Base-by-base conservation (phyloP, 2,797 vertebrate genomes). In the Chrosomus eos region DNA sequence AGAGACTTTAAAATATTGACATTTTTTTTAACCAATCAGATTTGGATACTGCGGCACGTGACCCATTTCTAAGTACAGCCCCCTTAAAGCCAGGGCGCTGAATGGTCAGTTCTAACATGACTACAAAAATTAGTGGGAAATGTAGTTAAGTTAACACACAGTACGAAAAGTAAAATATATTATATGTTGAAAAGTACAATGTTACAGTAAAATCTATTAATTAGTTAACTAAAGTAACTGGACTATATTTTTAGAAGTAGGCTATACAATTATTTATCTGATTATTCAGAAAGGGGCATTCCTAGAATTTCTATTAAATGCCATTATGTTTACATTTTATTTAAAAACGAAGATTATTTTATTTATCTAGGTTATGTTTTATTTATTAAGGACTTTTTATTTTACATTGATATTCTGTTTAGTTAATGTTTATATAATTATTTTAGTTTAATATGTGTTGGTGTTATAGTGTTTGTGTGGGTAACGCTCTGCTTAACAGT, bases 1-100 rank as follows among this genome's bases (percentile, higher is more conserved):
- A 71, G 5, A 33, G 81, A 45, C 19, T 55, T 4, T 79, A 73
- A 4, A 7, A 1, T 45, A 81, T 33, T 75, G 86, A 36, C 86
- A 68, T 26, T 33, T 45, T 3, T 6, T 0, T 3, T 26, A 62
- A 51, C 93, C 93, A 94, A 94, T 93, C 87, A 89, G 51, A 51
- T 74, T 76, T 33, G 16, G 73, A 66, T 21, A 28, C 5, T 18
- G 23, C 1, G 23, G 10, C 10, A 13, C 4, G 1, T 7, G 10
- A 7, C 43, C 31, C 11, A 8, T 8, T 55, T 67, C 10, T 18
- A 16, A 18, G 73, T 11, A 16, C 74, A 66, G 51, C 74, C 74
- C 26, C 28, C 55, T 48, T 53, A 64, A 53, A n/a, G 0, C 14
- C 16, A 23, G n/a, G 26, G n/a, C 16, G 26, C 51, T 28, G 73